Percentiles rank a stretch among this genome's conserved stretches.
These are phyloP conservation scores for Ageneiosus marmoratus DNA, from an alignment of 2,113 vertebrate species.

Conservation along the genomic window DNA sequence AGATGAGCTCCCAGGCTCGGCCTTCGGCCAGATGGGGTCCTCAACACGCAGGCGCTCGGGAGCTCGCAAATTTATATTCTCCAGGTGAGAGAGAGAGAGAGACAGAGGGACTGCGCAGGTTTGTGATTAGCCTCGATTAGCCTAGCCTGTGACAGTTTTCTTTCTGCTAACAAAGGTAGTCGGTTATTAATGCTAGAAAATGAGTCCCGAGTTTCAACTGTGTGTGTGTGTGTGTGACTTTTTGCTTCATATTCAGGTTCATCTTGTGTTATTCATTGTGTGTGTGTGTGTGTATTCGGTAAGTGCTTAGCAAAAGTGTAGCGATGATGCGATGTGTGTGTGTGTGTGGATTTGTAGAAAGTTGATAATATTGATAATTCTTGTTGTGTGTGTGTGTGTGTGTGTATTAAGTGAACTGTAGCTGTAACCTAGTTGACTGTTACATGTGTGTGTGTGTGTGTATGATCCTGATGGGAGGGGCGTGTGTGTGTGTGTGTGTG, in stretches of 20 bases:
- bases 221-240: background rate
- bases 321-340: background rate
- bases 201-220: background rate
- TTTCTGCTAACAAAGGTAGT: background rate
- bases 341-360: background rate
- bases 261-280: too few species aligned
- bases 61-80: constrained; percentile 87
- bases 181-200: background rate
- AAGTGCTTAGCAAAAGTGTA: too few species aligned
- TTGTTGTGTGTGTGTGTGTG: background rate
- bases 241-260: too few species aligned
- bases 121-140: background rate
- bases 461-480: background rate
- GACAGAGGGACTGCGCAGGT: constrained; percentile 71
- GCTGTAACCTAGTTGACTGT: background rate
- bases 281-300: too few species aligned
- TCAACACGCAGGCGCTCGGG: constrained; percentile 88
- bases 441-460: background rate
- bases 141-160: constrained; percentile 4
- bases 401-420: background rate
- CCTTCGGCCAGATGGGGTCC: constrained; percentile 80
- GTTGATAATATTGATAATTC: background rate
- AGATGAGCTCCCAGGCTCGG: constrained; percentile 58
- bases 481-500: background rate
- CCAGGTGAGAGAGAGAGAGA: constrained; percentile 86